Conservation (phyloP, 2,797 vertebrate species). For the Allobates femoralis region DNA sequence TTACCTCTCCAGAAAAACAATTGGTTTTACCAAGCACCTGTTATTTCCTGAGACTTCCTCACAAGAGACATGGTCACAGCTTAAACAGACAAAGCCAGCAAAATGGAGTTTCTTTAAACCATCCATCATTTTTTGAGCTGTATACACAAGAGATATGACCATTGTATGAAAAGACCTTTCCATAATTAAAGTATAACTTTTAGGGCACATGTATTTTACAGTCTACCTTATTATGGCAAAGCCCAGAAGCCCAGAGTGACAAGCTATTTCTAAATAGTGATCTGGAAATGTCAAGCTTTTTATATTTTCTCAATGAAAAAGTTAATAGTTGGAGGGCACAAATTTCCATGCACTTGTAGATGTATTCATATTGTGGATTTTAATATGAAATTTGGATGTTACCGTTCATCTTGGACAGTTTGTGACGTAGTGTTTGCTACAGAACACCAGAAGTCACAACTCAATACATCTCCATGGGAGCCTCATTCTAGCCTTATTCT, state of each 20-base stretch:
- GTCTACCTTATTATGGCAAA: not conserved
- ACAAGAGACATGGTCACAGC: conserved; percentile 35
- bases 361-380: not conserved
- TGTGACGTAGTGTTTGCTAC: no score
- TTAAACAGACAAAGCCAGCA: conserved; percentile 49
- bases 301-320: not conserved
- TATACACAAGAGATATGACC: conserved; percentile 50
- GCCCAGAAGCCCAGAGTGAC: not conserved
- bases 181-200: conserved; percentile 52
- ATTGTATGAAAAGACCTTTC: conserved; percentile 34
- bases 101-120: conserved; percentile 35
- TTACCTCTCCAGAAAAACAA: conserved; percentile 40
- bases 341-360: not conserved
- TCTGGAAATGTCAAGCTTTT: conserved; percentile 22
- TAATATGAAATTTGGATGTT: not conserved
- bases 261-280: conserved; percentile 6
- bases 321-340: not conserved
- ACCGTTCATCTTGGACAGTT: no score
- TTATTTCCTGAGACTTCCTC: conserved; percentile 39
- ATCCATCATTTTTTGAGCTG: conserved; percentile 49
- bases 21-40: conserved; percentile 24
- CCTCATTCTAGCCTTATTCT: no score
- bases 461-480: no score
- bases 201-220: conserved; percentile 26
- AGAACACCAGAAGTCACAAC: no score